A percentile compares a stretch with the other conserved stretches of the same genome.
Evolutionary conservation across 2,888 invertebrate genomes (phyloP).

Genomic region (Pedicia rivosa): DNA sequence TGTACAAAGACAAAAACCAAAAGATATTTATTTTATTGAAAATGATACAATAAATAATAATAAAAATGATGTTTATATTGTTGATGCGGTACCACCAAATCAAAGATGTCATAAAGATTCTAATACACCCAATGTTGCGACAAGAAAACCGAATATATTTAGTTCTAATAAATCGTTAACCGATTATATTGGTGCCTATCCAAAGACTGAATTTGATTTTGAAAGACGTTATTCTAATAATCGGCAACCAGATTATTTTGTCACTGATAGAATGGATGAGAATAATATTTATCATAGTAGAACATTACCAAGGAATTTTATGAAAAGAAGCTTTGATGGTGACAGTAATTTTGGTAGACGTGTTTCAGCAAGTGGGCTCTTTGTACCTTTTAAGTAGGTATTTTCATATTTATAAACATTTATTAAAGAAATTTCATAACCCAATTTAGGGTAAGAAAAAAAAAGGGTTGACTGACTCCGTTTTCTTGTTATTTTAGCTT

Average conservation of each 20-base stretch:
- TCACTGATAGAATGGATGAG: conserved; percentile 13
- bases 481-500: too few species aligned
- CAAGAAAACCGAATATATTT: too few species aligned
- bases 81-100: conserved; percentile 9
- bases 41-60: conserved; percentile 9
- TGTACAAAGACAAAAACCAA: conserved; percentile 25
- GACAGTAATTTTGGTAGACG: not conserved
- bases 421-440: too few species aligned
- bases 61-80: conserved; percentile 13
- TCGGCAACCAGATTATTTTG: too few species aligned
- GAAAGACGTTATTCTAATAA: too few species aligned
- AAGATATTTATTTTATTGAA: conserved; percentile 28
- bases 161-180: too few species aligned
- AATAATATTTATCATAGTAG: conserved; percentile 22
- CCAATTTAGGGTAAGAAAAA: too few species aligned
- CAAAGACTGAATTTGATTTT: too few species aligned
- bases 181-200: too few species aligned
- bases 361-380: conserved; percentile 7
- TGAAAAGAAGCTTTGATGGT: conserved; percentile 15
- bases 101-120: too few species aligned
- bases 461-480: too few species aligned
- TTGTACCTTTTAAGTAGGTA: conserved; percentile 3
- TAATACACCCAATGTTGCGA: too few species aligned
- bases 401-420: not conserved
- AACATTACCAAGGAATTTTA: conserved; percentile 26